Percentiles rank a stretch among this genome's conserved stretches.
These are phyloP conservation scores for Chlorodrepanis virens DNA, from an alignment of 2,113 vertebrate genomes.

Conservation along the genomic window DNA sequence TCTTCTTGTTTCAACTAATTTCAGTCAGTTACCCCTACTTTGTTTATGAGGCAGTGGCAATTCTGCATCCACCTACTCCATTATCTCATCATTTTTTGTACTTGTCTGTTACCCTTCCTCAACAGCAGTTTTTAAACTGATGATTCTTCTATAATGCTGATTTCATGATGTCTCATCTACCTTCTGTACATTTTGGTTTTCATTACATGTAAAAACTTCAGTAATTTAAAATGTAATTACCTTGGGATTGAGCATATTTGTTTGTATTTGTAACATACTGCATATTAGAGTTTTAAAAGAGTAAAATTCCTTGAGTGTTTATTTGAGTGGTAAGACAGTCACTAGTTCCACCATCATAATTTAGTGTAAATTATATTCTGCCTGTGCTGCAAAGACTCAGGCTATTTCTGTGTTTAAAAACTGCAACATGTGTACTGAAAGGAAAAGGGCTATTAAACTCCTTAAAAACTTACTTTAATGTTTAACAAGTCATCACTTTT, in stretches of 20 bases:
- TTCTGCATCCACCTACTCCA: background rate
- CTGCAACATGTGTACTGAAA: background rate
- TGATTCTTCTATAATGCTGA: background rate
- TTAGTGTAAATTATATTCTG: background rate
- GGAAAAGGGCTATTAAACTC: background rate
- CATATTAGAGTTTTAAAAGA: background rate
- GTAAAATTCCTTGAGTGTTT: background rate
- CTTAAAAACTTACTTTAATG: background rate
- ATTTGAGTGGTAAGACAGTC: background rate
- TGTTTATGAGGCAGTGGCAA: background rate
- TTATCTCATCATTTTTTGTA: background rate
- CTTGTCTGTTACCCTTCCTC: background rate
- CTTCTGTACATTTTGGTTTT: background rate
- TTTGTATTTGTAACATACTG: background rate
- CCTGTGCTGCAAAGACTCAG: background rate
- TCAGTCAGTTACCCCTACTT: background rate
- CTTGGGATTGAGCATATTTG: background rate
- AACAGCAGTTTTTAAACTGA: background rate
- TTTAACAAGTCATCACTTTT: background rate
- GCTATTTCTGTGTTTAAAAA: background rate
- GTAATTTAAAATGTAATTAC: background rate
- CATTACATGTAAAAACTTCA: background rate
- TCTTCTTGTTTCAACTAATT: background rate
- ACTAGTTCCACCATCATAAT: background rate
- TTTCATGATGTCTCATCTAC: background rate